A percentile compares a stretch with the other conserved stretches of the same genome.
Evolutionary conservation across 2,113 vertebrate species (phyloP).

Genomic region (Oceanites oceanicus): DNA sequence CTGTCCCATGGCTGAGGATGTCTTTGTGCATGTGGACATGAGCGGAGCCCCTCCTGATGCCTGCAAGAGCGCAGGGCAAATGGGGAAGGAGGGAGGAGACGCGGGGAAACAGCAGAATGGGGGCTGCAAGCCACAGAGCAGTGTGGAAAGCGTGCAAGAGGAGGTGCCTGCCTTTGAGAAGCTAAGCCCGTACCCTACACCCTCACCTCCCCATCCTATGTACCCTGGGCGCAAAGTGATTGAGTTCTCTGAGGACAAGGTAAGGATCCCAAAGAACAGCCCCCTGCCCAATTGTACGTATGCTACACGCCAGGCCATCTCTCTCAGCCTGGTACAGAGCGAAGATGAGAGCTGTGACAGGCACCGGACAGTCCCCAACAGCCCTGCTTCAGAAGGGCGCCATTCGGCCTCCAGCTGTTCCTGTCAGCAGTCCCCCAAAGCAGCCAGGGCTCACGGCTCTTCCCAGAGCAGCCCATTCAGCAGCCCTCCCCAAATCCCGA

Average conservation of each 20-base stretch:
- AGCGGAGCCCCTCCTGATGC: constrained; percentile 71
- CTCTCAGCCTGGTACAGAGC: constrained; percentile 88
- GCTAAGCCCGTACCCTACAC: constrained; percentile 89
- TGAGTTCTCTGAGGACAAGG: constrained; percentile 96
- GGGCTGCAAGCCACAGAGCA: constrained; percentile 76
- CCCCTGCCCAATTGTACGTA: constrained; percentile 97
- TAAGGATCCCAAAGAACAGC: constrained; percentile 94
- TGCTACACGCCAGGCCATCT: constrained; percentile 95
- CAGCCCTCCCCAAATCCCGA: constrained; percentile 79
- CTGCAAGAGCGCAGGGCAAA: constrained; percentile 24
- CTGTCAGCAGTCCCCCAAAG: constrained; percentile 73
- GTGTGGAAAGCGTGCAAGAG: constrained; percentile 72
- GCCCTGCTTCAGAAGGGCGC: constrained; percentile 77
- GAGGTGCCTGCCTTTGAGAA: constrained; percentile 86
- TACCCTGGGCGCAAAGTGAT: constrained; percentile 94
- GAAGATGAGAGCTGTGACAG: constrained; percentile 76
- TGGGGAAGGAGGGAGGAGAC: constrained; percentile 31
- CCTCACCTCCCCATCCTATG: constrained; percentile 82
- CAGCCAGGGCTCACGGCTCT: constrained; percentile 66
- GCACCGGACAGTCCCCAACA: constrained; percentile 72
- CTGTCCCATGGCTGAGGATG: constrained; percentile 89
- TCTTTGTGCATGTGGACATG: constrained; percentile 98
- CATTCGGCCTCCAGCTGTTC: constrained; percentile 74
- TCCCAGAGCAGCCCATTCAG: constrained; percentile 84
- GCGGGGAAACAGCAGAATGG: constrained; percentile 76